These are phyloP conservation scores for Clusia tigrina DNA, from an alignment of 2,888 invertebrate species.

Conservation along the genomic window DNA sequence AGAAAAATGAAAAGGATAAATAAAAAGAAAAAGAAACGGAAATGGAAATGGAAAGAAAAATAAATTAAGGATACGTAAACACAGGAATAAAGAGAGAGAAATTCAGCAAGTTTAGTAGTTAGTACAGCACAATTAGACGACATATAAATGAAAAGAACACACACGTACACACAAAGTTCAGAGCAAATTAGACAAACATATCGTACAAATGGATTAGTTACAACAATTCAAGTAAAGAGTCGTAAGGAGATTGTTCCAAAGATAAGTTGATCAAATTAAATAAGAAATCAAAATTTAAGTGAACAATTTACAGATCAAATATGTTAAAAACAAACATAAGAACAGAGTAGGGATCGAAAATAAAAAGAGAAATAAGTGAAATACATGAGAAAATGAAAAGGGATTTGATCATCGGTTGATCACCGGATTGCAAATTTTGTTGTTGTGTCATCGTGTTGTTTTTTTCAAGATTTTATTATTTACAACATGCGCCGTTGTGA, in stretches of 20 bases:
- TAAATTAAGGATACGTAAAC: conserved; percentile 10
- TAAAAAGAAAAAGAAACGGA: conserved; percentile 7
- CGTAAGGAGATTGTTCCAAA: no score
- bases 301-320: conserved; percentile 21
- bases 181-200: conserved; percentile 24
- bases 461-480: conserved; percentile 2
- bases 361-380: conserved; percentile 18
- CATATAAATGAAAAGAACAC: no score
- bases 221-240: conserved; percentile 20
- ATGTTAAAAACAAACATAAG: conserved; percentile 16
- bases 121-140: no score
- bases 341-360: no score
- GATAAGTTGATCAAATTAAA: not conserved
- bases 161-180: no score
- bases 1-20: not conserved
- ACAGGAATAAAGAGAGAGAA: conserved; percentile 14
- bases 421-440: no score
- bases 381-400: no score
- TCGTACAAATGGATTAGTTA: conserved; percentile 23
- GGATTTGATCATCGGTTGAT: no score
- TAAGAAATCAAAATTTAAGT: conserved; percentile 29
- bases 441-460: no score
- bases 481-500: conserved; percentile 21
- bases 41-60: not conserved
- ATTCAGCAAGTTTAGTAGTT: no score